phyloP scores from a whole-genome alignment of 2,888 invertebrate species.

The Rutpela maculata region DNA sequence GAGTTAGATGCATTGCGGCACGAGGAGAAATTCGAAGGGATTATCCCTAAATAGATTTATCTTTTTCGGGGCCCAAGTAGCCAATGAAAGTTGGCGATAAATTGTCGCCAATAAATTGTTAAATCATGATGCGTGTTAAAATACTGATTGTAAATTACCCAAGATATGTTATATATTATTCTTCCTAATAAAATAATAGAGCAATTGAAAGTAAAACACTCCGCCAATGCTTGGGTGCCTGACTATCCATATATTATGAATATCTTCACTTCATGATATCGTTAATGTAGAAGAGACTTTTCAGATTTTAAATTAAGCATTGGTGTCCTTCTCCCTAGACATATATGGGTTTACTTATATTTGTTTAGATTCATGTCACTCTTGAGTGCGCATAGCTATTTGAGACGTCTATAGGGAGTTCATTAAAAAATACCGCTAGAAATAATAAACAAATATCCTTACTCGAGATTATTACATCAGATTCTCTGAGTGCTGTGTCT shows the following conservation, averaged over 20 bases:
- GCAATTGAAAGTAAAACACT: background rate
- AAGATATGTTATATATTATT: too few relatives aligned
- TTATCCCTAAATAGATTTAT: too few relatives aligned
- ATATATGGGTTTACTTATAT: background rate
- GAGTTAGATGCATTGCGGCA: too few relatives aligned
- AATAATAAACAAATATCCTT: background rate
- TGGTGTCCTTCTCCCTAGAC: background rate
- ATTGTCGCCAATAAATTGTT: too few relatives aligned
- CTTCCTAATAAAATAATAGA: too few relatives aligned
- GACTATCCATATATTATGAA: background rate
- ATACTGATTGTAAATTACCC: too few relatives aligned
- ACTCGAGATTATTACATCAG: too few relatives aligned
- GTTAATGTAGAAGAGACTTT: conserved; percentile 1
- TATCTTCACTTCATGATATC: conserved; percentile 7
- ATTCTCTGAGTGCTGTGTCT: too few relatives aligned
- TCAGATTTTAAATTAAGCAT: background rate
- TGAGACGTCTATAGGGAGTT: background rate
- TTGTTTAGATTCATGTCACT: conserved; percentile 7
- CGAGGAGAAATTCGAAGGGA: too few relatives aligned
- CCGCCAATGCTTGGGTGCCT: background rate
- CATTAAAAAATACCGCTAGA: background rate
- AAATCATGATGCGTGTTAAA: too few relatives aligned
- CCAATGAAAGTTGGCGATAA: too few relatives aligned
- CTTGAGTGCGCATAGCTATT: background rate
- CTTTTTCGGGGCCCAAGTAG: too few relatives aligned